These are phyloP conservation scores for Tachystola acroxantha DNA, from an alignment of 2,888 invertebrate species.

Conservation along the genomic window DNA sequence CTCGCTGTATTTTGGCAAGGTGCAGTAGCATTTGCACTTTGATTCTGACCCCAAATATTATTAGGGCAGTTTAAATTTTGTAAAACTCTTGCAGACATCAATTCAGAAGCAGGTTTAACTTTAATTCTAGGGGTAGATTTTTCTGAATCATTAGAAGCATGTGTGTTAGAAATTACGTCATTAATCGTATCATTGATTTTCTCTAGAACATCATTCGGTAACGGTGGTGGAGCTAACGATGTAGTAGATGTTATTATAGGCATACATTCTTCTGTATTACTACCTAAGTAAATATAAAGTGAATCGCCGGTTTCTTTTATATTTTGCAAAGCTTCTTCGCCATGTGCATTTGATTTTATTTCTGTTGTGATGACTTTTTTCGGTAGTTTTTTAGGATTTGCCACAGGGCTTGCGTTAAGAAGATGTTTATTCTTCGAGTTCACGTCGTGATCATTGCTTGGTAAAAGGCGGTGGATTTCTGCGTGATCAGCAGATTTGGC, in stretches of 20 bases:
- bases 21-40: constrained; percentile 1
- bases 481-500: not conserved
- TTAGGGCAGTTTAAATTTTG: constrained; percentile 20
- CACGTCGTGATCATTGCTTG: constrained; percentile 13
- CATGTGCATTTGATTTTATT: constrained; percentile 8
- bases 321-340: not conserved
- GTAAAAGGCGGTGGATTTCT: not conserved
- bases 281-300: constrained; percentile 3
- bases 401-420: constrained; percentile 53
- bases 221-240: constrained; percentile 40
- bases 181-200: too few species aligned
- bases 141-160: constrained; percentile 9
- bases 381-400: constrained; percentile 61
- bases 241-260: constrained; percentile 53
- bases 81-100: constrained; percentile 45
- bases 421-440: constrained; percentile 23
- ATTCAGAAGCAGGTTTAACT: constrained; percentile 57
- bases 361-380: constrained; percentile 28
- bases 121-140: constrained; percentile 47
- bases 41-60: constrained; percentile 8
- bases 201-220: too few species aligned
- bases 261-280: constrained; percentile 24
- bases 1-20: constrained; percentile 1
- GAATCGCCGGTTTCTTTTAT: not conserved
- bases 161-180: constrained; percentile 3